Base-by-base conservation (phyloP, 1,140 invertebrate genomes). In the Drosophila leontia region DNA sequence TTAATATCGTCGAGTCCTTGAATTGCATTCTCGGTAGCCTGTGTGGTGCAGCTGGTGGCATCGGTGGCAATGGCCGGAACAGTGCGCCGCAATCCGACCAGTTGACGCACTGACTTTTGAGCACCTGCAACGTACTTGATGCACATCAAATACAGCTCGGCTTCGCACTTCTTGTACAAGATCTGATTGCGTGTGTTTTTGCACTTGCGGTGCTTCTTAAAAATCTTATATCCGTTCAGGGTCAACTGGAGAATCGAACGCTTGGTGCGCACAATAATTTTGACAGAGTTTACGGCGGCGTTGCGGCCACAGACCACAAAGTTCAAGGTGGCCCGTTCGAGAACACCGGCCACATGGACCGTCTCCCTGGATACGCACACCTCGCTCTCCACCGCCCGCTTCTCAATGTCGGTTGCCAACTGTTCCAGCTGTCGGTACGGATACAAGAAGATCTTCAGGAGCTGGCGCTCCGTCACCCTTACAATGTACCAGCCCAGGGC, bases 361-460 rank as follows among this genome's bases (percentile, higher is more conserved):
- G 79, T 39, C 41, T 83, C 69, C 12, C 34, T 48, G 5, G 57
- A 35, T 23, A 83, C 82, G 37, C 82, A 86, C 4, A 29, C 58
- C 15, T 62, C 69, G 17, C 53, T 65, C 23, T 84, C 78, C 68
- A 62, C 32, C 3, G 78, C 78, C 13, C 60, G 63, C 3, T 26
- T 32, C 26, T 84, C 67, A 53, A 84, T 72, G 1, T 69, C 69
- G 17, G 48, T 13, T 3, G 77, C 78, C 17, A 68, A 39, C 34
- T 61, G 15, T 19, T 86, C 75, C 37, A 86, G 55, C 62, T 81
- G 56, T 2, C 65, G 53, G 3, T 65, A 17, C 2, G 82, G 82
- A 17, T 78, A 69, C 19, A 86, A n/a, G 42, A 86, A 69, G 23
- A 85, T 86, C 53, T 78, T 68, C 26, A 85, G 34, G 12, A 75